phyloP scores from a whole-genome alignment of 2,888 invertebrate genomes.

The Drepana falcataria region DNA sequence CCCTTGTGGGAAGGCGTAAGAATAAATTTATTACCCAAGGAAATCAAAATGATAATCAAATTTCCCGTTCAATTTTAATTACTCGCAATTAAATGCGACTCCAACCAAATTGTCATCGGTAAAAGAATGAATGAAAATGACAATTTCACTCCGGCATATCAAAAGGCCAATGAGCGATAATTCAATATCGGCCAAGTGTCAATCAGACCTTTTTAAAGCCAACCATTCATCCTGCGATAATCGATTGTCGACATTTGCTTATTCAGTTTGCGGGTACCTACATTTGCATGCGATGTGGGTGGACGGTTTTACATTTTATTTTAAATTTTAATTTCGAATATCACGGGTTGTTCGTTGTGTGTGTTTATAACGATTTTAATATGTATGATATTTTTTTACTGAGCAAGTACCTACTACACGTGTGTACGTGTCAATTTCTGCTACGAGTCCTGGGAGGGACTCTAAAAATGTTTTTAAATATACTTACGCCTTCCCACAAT shows the following conservation, averaged over 20 bases:
- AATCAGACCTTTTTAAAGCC: conserved; percentile 22
- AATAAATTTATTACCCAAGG: no score
- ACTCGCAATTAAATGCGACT: not conserved
- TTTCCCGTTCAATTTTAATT: no score
- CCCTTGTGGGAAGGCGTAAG: no score
- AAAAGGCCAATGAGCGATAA: conserved; percentile 17
- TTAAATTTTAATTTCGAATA: not conserved
- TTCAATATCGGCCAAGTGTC: conserved; percentile 19
- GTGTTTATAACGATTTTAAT: no score
- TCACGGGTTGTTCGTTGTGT: no score
- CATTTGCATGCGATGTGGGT: conserved; percentile 23
- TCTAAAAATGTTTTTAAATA: no score
- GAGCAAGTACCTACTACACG: no score
- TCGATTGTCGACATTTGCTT: conserved; percentile 25
- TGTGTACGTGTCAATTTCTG: no score
- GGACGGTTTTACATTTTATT: conserved; percentile 6
- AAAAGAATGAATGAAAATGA: conserved; percentile 7
- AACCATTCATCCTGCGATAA: conserved; percentile 19
- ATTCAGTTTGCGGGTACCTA: conserved; percentile 18
- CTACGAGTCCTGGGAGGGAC: no score
- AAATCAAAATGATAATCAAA: no score
- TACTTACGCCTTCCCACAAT: no score
- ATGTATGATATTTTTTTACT: no score
- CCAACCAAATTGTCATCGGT: not conserved
- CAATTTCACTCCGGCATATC: conserved; percentile 10